Conservation (phyloP, 1,140 invertebrate species). For the Globodera rostochiensis region DNA sequence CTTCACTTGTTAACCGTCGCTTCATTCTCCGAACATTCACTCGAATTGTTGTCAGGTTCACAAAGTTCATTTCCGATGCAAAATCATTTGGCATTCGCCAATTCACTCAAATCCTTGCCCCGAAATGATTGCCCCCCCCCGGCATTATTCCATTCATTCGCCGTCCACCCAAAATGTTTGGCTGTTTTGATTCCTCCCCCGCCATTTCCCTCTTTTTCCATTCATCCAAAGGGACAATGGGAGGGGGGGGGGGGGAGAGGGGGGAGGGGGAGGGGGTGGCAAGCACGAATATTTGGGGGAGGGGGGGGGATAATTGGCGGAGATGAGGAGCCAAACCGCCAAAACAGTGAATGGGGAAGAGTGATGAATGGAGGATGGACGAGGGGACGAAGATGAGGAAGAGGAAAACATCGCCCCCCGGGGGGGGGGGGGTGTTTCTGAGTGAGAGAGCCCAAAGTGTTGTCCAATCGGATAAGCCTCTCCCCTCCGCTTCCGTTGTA, state of each 20-base stretch:
- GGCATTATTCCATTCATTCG: not conserved
- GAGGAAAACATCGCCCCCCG: not conserved
- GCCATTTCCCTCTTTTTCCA: not conserved
- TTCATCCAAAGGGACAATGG: slow-evolving; percentile 14
- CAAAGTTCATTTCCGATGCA: not conserved
- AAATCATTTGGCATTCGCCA: not conserved
- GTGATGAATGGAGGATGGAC: not conserved
- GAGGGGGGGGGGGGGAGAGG: not conserved
- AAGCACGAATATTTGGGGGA: not conserved
- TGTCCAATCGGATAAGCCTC: not conserved
- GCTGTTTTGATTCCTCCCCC: slow-evolving; percentile 13
- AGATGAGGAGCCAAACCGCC: slow-evolving; percentile 9
- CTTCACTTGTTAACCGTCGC: not conserved
- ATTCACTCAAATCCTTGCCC: not conserved
- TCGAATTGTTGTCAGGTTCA: no score
- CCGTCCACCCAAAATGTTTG: not conserved
- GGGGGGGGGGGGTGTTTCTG: not conserved
- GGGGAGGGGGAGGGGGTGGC: not conserved
- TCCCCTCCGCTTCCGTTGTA: not conserved
- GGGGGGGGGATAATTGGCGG: slow-evolving; percentile 9
- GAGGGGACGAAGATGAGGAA: not conserved
- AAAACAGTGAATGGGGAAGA: not conserved
- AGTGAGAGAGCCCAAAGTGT: not conserved
- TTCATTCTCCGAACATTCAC: not conserved
- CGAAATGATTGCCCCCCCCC: not conserved